Percentiles rank a stretch among this genome's conserved stretches.
Evolutionary conservation across 92 coral and sea anemone genomes (phyloP).

Genomic region (Epizoanthus ramosus): DNA sequence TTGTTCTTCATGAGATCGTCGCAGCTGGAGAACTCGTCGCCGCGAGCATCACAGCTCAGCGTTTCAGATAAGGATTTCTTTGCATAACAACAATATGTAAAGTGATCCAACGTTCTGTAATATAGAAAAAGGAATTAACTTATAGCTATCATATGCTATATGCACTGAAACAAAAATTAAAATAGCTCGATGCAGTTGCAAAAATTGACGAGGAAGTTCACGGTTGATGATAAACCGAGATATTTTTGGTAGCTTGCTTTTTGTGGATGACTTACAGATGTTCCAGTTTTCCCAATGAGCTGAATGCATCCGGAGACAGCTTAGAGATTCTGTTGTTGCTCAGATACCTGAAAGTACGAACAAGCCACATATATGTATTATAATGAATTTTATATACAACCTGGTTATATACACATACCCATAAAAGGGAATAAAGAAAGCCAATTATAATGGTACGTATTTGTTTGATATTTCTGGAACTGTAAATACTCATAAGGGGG

Average conservation of each 20-base stretch:
- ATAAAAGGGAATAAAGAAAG: no score
- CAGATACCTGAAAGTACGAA: slow-evolving; percentile 49
- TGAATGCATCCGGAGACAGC: slow-evolving; percentile 21
- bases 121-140: no score
- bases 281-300: slow-evolving; percentile 2
- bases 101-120: slow-evolving; percentile 41
- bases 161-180: no score
- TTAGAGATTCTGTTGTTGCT: slow-evolving; percentile 15
- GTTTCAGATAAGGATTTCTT: neutral
- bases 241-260: neutral
- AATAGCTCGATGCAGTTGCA: no score
- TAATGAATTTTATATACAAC: neutral
- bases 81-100: slow-evolving; percentile 73
- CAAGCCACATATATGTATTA: neutral
- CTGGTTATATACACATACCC: no score
- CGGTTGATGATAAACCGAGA: no score
- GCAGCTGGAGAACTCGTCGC: slow-evolving; percentile 66
- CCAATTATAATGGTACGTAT: no score
- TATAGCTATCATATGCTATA: no score
- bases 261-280: slow-evolving; percentile 3
- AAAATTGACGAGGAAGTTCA: no score
- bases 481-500: no score
- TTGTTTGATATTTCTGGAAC: no score
- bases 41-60: slow-evolving; percentile 39
- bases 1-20: no score